A percentile compares a stretch with the other conserved stretches of the same genome.
These are phyloP conservation scores for Sebastes variabilis DNA, from an alignment of 2,797 vertebrate species.

Conservation along the genomic window DNA sequence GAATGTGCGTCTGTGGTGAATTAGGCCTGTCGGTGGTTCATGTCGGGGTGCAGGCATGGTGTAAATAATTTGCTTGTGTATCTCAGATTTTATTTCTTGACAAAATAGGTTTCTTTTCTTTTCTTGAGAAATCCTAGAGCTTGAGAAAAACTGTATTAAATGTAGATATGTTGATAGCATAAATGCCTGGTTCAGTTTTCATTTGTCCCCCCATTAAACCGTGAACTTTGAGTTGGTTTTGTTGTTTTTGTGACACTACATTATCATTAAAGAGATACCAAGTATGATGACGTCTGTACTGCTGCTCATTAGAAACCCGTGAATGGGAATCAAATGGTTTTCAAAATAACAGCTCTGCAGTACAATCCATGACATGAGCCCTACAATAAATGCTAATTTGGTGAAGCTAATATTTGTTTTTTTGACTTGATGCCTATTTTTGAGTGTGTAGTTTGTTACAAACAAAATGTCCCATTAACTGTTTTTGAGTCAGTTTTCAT, in stretches of 20 bases:
- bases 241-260: slow-evolving; percentile 39
- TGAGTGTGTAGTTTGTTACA: background rate
- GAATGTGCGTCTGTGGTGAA: slow-evolving; percentile 62
- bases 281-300: background rate
- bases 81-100: slow-evolving; percentile 75
- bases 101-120: slow-evolving; percentile 54
- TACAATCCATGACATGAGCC: background rate
- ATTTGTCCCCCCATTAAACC: slow-evolving; percentile 68
- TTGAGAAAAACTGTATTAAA: slow-evolving; percentile 81
- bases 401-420: background rate
- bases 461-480: background rate
- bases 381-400: background rate
- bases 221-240: slow-evolving; percentile 44
- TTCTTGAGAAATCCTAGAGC: slow-evolving; percentile 62
- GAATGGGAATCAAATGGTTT: background rate
- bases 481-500: background rate
- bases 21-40: slow-evolving; percentile 37
- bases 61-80: slow-evolving; percentile 77
- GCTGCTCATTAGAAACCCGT: background rate
- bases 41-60: slow-evolving; percentile 51
- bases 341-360: background rate
- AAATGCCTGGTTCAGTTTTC: slow-evolving; percentile 62
- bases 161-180: slow-evolving; percentile 83
- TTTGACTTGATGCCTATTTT: background rate
- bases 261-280: slow-evolving; percentile 16